Base-by-base conservation (phyloP, 2,113 vertebrate genomes). In the Picathartes gymnocephalus region DNA sequence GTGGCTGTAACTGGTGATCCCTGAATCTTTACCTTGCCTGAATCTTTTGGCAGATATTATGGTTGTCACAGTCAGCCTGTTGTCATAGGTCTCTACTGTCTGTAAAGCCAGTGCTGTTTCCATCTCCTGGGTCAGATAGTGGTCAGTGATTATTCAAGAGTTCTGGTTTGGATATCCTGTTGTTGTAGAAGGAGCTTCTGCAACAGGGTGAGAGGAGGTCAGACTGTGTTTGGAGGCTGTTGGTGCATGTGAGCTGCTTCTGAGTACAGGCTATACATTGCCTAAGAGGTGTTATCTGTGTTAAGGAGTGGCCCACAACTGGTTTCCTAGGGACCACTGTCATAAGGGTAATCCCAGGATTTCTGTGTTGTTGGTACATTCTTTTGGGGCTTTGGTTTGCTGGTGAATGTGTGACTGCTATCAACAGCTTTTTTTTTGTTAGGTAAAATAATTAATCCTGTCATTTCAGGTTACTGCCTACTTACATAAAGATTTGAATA, bases 401-500 rank as follows among this genome's bases (percentile, higher is more conserved):
- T 91, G 61, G 33, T 4, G 11, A 37, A 71, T 70, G 13, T 42
- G 44, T 64, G 37, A 76, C n/a, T 87, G 35, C 62, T 79, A 9
- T 77, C 53, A 53, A 11, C 24, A 51, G 22, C 15, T 42, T 65
- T 71, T 77, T 76, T 62, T 40, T 57, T 82, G 33, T 78, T 91
- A 33, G 30, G 44, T 91, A 53, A 58, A 86, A 40, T 87, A 76
- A 39, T 53, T 57, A 74, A 40, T 94, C 24, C 31, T 92, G 24
- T 91, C n/a, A 61, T 94, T 94, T 77, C 95, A 99, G 99, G 98
- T 99, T 82, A 99, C 99, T 57, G 98, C 99, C 35, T 99, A 99
- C 94, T 98, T 99, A 61, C 99, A 99, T 95, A 99, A 99, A 88
- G 99, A 99, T 97, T 98, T 98, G 84, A 99, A 99, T 98, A 99